Evolutionary conservation across 1,140 invertebrate species (phyloP), one percentile per base, ranked within the genome.

Genomic region (Trichonephila inaurata): DNA sequence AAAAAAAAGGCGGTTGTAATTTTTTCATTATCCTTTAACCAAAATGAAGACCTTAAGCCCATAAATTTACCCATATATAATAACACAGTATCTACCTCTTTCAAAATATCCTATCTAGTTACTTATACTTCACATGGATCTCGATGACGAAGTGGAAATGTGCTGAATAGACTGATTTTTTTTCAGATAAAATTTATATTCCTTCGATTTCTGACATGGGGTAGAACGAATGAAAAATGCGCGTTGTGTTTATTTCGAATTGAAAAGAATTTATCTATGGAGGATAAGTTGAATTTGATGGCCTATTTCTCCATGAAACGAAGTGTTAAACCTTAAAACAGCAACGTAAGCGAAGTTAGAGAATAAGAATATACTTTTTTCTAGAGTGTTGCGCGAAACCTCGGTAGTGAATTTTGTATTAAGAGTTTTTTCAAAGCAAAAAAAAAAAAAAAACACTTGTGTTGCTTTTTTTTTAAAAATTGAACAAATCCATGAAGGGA

Each of bases 161-260:
- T 21, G 83, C 83, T 51, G 83, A 85, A 51, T 61, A 14, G 83
- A 28, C 51, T 58, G 58, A 24, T 40, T 85, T 69, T 58, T 85
- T 51, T 60, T 14, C 51, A 85, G 60, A 85, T 85, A 85, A 85
- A 85, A 85, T 85, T 60, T 85, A 85, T 85, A 85, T 85, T 85
- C 83, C 83, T 85, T 61, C 58, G 83, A 85, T 85, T 85, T 85
- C 83, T 85, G 83, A 85, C 83, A 85, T 21, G 83, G 28, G 72
- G 72, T 77, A 85, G 58, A 60, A 61, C 51, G 83, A 8, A 61
- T 60, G 61, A 64, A 64, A 88, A 88, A 88, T 64, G 64, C 19
- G 33, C 86, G 19, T 64, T 58, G 86, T 88, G 86, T 88, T 88
- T 88, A 88, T 88, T 88, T 88, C 14, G 61, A 64, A 88, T 88